Conservation (phyloP, 2,113 vertebrate species). For the Mustelus asterias region DNA sequence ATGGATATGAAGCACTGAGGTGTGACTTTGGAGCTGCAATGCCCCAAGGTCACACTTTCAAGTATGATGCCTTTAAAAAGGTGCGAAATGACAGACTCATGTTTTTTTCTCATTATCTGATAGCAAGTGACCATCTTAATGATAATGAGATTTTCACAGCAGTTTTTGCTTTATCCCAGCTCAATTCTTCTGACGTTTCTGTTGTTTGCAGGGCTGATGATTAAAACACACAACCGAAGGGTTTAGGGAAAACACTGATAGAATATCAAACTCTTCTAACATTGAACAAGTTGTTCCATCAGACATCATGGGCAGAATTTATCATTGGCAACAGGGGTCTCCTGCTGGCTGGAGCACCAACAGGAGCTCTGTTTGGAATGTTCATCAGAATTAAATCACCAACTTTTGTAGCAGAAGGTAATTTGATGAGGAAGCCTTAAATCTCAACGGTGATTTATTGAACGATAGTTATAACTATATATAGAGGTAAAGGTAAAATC, state of each 20-base stretch:
- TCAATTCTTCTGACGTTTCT: slow-evolving; percentile 5
- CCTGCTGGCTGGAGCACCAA: neutral
- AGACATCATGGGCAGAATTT: neutral
- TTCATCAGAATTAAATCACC: too few species aligned
- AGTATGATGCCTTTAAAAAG: neutral
- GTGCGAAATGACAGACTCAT: neutral
- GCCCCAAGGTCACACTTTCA: neutral
- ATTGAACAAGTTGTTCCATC: neutral
- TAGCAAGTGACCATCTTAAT: neutral
- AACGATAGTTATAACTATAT: too few species aligned
- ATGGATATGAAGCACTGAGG: neutral
- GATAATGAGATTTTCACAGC: neutral
- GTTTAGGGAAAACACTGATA: neutral
- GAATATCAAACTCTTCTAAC: neutral
- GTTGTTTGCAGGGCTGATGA: neutral
- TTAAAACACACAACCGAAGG: neutral
- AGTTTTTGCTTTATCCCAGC: neutral
- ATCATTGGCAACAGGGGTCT: neutral
- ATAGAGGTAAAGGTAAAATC: too few species aligned
- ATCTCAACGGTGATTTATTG: too few species aligned
- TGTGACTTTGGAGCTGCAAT: neutral
- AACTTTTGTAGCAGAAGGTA: too few species aligned
- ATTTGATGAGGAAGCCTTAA: too few species aligned
- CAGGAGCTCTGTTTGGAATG: too few species aligned
- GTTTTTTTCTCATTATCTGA: neutral